These are phyloP conservation scores for Vombatus ursinus DNA, from an alignment of 2,113 vertebrate species.

Conservation along the genomic window DNA sequence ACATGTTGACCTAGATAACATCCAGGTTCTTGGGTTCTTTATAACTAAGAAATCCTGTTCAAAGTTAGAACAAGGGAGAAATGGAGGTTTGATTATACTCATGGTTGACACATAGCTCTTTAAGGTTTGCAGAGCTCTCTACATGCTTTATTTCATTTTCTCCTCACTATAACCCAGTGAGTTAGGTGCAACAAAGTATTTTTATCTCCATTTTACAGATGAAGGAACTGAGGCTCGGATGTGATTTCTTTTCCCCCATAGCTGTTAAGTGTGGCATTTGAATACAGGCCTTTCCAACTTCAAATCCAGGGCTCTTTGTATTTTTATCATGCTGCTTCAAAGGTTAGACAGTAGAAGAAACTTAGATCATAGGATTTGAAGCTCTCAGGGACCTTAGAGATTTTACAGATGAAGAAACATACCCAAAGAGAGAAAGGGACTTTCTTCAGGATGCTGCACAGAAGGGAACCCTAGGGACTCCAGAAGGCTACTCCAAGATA, in stretches of 20 bases:
- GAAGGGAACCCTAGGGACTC: constrained; percentile 5
- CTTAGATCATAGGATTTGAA: constrained; percentile 8
- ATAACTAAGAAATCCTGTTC: too few relatives aligned
- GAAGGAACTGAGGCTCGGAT: background rate
- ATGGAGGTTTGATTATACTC: background rate
- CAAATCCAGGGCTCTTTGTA: background rate
- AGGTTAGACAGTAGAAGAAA: constrained; percentile 5
- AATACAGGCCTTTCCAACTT: background rate
- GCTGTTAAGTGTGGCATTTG: background rate
- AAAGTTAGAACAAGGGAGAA: background rate
- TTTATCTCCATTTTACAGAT: background rate
- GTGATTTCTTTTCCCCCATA: background rate
- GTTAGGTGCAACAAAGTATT: background rate
- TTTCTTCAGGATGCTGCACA: background rate
- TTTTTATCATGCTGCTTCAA: background rate
- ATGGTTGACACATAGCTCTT: background rate
- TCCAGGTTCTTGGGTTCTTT: too few relatives aligned
- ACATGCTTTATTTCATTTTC: background rate
- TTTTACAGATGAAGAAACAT: background rate
- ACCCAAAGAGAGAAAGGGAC: background rate
- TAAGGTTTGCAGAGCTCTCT: too few relatives aligned
- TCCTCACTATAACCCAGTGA: background rate
- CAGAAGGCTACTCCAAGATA: background rate
- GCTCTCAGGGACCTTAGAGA: background rate
- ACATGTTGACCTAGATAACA: background rate